Evolutionary conservation across 2,113 vertebrate genomes (phyloP), one percentile per base, ranked within the genome.

Genomic region (Nycticorax nycticorax): DNA sequence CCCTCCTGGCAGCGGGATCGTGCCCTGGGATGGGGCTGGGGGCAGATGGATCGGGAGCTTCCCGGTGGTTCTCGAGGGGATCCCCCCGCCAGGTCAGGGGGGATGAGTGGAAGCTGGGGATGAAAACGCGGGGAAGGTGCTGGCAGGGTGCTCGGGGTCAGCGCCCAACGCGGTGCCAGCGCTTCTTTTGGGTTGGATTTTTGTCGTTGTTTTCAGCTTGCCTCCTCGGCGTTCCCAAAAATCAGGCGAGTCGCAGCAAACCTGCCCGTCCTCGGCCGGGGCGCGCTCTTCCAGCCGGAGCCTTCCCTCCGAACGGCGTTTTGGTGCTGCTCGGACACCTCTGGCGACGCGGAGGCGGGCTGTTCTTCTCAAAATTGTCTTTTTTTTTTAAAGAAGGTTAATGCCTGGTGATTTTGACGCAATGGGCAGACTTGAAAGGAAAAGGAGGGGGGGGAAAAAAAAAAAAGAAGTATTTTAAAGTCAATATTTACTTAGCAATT

Each of bases 401-500:
- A 14, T 3, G 10, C 92, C 67, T 57, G 0, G 3, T 47, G 86
- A 66, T 86, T 71, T 56, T 12, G 18, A 47, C 35, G 84, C 80
- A 63, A 11, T 14, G 24, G 71, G n/a, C 78, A 9, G 18, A 21
- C 59, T 57, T 22, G 48, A 92, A 90, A 76, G 83, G 63, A 73
- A 45, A 57, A 16, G 5, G 15, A 48, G 37, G n/a, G n/a, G n/a
- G n/a, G n/a, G n/a, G 8, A 3, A 3, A 3, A 41, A 43, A 43
- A 43, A 11, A 57, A 87, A 13, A 81, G 20, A 11, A 3, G 2
- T 43, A 20, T 91, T 95, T 93, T 69, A 88, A 88, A 93, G 92
- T 95, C 97, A 97, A 92, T 96, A 92, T 97, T 97, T 66, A 63
- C 75, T 73, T 9, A 94, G 95, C 47, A 62, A 92, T 84, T 4